Percentiles rank a stretch among this genome's conserved stretches.
Evolutionary conservation across 1,140 invertebrate species (phyloP).

Genomic region (Zeugodacus cucurbitae): DNA sequence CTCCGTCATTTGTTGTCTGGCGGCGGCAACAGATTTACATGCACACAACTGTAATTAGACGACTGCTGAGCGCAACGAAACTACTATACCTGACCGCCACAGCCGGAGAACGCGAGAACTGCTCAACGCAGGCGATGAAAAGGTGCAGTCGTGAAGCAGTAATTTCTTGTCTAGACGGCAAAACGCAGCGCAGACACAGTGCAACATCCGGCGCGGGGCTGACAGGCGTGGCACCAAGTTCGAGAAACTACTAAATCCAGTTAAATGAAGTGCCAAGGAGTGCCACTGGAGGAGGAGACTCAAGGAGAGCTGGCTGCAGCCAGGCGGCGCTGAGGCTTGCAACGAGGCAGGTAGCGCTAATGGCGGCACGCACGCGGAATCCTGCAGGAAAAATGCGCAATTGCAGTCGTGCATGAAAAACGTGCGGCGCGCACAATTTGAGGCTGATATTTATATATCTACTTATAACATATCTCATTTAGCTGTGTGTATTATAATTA

Average conservation of each 20-base stretch:
- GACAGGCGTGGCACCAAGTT: not conserved
- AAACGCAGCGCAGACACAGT: not conserved
- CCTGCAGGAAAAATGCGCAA: not conserved
- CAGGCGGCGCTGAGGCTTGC: not conserved
- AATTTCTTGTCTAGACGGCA: constrained; percentile 31
- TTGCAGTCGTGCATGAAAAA: not conserved
- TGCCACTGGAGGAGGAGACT: too few species aligned
- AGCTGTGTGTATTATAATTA: not conserved
- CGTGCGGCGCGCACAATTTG: not conserved
- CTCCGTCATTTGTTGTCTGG: not conserved
- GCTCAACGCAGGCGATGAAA: not conserved
- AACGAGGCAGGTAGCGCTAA: not conserved
- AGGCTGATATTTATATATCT: not conserved
- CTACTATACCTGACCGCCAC: not conserved
- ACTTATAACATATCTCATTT: not conserved
- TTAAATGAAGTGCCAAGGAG: not conserved
- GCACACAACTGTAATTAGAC: not conserved
- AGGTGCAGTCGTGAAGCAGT: not conserved
- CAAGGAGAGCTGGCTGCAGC: not conserved
- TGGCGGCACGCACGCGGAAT: not conserved
- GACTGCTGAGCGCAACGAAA: not conserved
- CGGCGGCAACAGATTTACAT: not conserved
- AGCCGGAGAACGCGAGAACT: not conserved
- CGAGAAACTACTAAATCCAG: not conserved
- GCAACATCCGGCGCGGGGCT: not conserved